Evolutionary conservation across 2,113 vertebrate genomes (phyloP), one percentile per base, ranked within the genome.

Genomic region (Sinocyclocheilus anshuiensis): DNA sequence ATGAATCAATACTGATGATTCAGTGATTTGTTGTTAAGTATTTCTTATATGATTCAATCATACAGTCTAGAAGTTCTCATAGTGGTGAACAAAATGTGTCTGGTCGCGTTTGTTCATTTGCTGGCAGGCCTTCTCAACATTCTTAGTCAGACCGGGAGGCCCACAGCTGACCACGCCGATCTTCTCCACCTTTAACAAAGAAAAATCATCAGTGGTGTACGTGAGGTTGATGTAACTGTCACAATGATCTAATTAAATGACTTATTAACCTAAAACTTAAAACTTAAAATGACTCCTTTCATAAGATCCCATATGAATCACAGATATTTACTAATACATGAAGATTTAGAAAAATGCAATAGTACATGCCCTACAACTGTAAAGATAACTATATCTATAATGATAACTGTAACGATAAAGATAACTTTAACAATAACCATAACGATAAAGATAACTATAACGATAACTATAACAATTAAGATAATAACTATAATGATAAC

Each of bases 131-230:
- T 97, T 97, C 89, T 99, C 98, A 42, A 99, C 97, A 0, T 95
- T 99, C 92, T 99, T 98, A 0, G 98, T 99, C 94, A 99, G 95
- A 78, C 97, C 98, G 0, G 97, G 98, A 0, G 98, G 98, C 39
- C 98, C 98, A 10, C 98, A 99, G 94, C 98, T 99, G 93, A 99
- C 99, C 26, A 99, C 98, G 0, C 98, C 98, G 0, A 99, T 95
- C 94, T 99, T 99, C 12, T 88, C 90, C 76, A 98, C 98, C 98
- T 99, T 61, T 10, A 39, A 77, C 20, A 80, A 80, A 42, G 55
- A 59, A 77, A 13, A 0, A 20, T 22, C 69, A 33, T 42, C 9
- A 71, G 20, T 11, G 33, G 67, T 3, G 33, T 71, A 39, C 1
- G 18, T 22, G 69, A 72, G 9, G 18, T 39, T 22, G 33, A 71